A percentile compares a stretch with the other conserved stretches of the same genome.
Conservation (phyloP, 2,888 invertebrate species). For the Plemyria rubiginata region DNA sequence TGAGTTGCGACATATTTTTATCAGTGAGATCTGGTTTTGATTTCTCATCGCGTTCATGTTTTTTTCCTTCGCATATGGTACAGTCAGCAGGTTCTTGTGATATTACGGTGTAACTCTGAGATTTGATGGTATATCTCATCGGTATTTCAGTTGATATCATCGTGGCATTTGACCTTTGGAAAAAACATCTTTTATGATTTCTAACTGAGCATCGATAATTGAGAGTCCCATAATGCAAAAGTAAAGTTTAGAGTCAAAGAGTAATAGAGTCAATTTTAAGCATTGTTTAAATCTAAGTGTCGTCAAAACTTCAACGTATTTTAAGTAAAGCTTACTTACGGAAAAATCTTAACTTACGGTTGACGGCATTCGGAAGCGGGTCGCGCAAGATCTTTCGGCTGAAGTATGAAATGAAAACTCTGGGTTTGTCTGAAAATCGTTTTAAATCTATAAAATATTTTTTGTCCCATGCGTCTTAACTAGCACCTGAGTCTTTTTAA, state of each 20-base stretch:
- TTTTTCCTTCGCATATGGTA: background rate
- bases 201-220: no score
- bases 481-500: no score
- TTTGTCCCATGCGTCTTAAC: no score
- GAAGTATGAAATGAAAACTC: constrained; percentile 63
- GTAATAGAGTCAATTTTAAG: no score
- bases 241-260: no score
- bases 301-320: no score
- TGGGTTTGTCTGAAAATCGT: constrained; percentile 47
- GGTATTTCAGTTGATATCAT: constrained; percentile 22
- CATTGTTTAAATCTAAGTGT: no score
- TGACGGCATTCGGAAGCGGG: constrained; percentile 59
- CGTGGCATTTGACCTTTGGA: constrained; percentile 30
- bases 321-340: no score
- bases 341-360: constrained; percentile 57
- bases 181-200: background rate
- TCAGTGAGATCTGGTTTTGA: background rate
- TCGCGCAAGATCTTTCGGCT: constrained; percentile 59
- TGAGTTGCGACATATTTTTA: constrained; percentile 1
- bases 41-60: background rate
- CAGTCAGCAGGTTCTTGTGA: constrained; percentile 4
- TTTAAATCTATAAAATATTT: background rate
- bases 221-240: no score
- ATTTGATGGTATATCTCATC: constrained; percentile 16
- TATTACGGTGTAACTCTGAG: constrained; percentile 33